phyloP scores from a whole-genome alignment of 2,113 vertebrate species.

The Canis aureus region DNA sequence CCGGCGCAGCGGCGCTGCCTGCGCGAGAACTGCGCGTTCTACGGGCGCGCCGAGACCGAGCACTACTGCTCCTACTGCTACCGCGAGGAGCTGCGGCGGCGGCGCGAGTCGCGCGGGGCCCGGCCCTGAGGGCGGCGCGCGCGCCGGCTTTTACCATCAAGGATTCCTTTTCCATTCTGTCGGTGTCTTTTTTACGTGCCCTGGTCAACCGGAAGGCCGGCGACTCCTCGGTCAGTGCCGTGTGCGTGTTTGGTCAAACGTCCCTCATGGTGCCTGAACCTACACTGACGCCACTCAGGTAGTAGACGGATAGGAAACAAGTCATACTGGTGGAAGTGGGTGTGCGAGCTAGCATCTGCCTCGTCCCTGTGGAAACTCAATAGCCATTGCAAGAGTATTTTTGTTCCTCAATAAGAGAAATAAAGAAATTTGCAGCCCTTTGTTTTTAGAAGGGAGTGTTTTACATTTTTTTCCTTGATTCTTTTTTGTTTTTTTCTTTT shows the following conservation, averaged over 20 bases:
- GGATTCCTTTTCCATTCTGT: slow-evolving; percentile 85
- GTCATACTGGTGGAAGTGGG: slow-evolving; percentile 84
- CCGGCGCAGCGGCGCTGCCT: slow-evolving; percentile 95
- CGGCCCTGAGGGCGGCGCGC: slow-evolving; percentile 87
- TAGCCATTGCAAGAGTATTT: slow-evolving; percentile 86
- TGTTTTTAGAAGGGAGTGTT: slow-evolving; percentile 84
- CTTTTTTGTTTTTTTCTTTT: no score
- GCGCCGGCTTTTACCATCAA: neutral
- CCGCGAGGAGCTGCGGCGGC: slow-evolving; percentile 96
- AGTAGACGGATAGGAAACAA: slow-evolving; percentile 88
- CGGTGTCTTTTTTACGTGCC: slow-evolving; percentile 88
- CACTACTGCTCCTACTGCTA: slow-evolving; percentile 99
- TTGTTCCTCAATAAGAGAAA: slow-evolving; percentile 84
- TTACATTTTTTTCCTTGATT: slow-evolving; percentile 77
- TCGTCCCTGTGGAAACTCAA: slow-evolving; percentile 85
- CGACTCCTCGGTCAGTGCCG: slow-evolving; percentile 89
- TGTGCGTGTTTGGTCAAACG: slow-evolving; percentile 89
- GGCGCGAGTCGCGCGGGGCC: slow-evolving; percentile 92
- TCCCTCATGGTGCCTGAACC: slow-evolving; percentile 92
- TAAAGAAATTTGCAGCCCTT: slow-evolving; percentile 83
- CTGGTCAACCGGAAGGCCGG: slow-evolving; percentile 87
- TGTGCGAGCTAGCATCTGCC: slow-evolving; percentile 85
- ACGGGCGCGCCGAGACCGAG: slow-evolving; percentile 97
- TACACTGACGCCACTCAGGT: slow-evolving; percentile 93
- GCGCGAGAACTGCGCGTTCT: slow-evolving; percentile 98